Evolutionary conservation across 2,888 invertebrate genomes (phyloP).

Genomic region (Ectemnius lituratus): DNA sequence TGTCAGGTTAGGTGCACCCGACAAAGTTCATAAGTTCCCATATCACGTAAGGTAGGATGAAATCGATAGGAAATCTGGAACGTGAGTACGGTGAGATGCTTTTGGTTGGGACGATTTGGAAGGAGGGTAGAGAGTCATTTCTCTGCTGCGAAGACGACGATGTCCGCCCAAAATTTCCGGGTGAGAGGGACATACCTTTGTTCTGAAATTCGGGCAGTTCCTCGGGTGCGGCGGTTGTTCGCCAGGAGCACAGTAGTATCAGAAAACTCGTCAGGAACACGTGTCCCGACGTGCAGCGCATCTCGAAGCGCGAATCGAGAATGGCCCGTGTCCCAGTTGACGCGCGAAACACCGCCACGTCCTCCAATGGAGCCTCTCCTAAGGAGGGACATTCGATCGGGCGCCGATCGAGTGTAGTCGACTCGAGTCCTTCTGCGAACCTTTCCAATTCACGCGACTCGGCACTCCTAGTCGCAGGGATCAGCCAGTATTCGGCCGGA

Average conservation of each 20-base stretch:
- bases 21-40: too few relatives aligned
- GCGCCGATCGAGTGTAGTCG: slow-evolving; percentile 23
- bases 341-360: slow-evolving; percentile 49
- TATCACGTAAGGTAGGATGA: too few relatives aligned
- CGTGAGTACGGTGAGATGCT: too few relatives aligned
- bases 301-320: slow-evolving; percentile 62
- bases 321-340: slow-evolving; percentile 58
- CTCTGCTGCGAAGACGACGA: background rate
- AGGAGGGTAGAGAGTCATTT: background rate
- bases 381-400: slow-evolving; percentile 54
- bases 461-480: background rate
- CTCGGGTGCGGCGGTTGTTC: slow-evolving; percentile 62
- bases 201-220: slow-evolving; percentile 69
- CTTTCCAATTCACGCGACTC: background rate
- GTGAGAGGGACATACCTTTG: slow-evolving; percentile 66
- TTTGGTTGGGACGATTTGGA: background rate
- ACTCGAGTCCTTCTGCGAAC: background rate
- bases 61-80: too few relatives aligned
- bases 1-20: too few relatives aligned
- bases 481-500: slow-evolving; percentile 24
- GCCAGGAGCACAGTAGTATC: slow-evolving; percentile 51
- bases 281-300: slow-evolving; percentile 71
- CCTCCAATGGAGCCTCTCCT: slow-evolving; percentile 21
- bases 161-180: background rate
- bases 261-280: slow-evolving; percentile 72